These are phyloP conservation scores for Diorhabda elongata DNA, from an alignment of 1,140 invertebrate species.

Conservation along the genomic window DNA sequence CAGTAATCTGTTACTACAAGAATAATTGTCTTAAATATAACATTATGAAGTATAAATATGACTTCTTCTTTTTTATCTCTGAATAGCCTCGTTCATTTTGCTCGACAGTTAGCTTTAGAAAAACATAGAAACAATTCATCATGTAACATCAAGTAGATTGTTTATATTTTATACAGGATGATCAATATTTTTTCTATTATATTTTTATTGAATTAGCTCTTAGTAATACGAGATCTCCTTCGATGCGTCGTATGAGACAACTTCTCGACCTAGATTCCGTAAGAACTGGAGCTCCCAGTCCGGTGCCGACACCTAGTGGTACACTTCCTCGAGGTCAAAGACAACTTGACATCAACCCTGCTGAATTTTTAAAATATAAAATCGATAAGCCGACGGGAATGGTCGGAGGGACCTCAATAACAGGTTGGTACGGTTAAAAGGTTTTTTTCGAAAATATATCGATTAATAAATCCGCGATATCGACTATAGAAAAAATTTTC, in stretches of 20 bases:
- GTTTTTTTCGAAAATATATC: slow-evolving; percentile 48
- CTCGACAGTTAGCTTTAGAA: too few species aligned
- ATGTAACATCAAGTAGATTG: too few species aligned
- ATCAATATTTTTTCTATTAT: too few species aligned
- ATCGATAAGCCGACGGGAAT: slow-evolving; percentile 69
- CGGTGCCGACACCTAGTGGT: slow-evolving; percentile 67
- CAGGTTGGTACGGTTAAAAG: slow-evolving; percentile 30
- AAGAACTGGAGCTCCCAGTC: slow-evolving; percentile 57
- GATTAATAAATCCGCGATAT: slow-evolving; percentile 21
- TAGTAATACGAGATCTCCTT: slow-evolving; percentile 60
- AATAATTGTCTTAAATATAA: too few species aligned
- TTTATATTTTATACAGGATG: too few species aligned
- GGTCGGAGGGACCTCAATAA: slow-evolving; percentile 44
- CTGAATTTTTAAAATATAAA: slow-evolving; percentile 90
- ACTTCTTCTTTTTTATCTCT: too few species aligned
- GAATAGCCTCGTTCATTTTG: too few species aligned
- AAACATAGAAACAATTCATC: too few species aligned
- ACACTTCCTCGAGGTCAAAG: slow-evolving; percentile 67
- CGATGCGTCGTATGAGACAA: slow-evolving; percentile 73
- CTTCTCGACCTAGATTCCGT: slow-evolving; percentile 67
- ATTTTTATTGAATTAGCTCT: slow-evolving; percentile 30
- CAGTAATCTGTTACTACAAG: background rate
- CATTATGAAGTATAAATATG: too few species aligned
- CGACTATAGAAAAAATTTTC: background rate
- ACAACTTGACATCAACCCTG: slow-evolving; percentile 83